Evolutionary conservation across 2,113 vertebrate genomes (phyloP).

Genomic region (Syngnathus scovelli): DNA sequence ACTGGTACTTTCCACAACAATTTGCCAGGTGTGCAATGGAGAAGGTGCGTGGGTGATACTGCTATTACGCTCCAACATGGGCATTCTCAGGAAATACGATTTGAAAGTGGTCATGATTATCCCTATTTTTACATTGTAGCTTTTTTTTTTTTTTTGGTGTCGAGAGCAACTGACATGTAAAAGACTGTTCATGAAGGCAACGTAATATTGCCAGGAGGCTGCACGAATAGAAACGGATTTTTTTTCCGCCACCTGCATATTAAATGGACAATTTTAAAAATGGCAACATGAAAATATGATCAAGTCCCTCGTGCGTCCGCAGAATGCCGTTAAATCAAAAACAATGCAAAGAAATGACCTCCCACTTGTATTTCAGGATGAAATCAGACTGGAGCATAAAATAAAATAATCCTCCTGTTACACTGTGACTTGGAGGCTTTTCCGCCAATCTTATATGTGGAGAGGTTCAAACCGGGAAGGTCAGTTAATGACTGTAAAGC

Average conservation of each 20-base stretch:
- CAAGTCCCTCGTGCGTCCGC: neutral
- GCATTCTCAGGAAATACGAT: neutral
- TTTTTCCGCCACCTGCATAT: neutral
- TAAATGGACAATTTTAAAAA: neutral
- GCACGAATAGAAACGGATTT: neutral
- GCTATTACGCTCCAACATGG: neutral
- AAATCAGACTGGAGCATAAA: constrained; percentile 40
- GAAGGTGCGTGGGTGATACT: neutral
- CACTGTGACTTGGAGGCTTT: constrained; percentile 50
- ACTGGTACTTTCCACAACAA: neutral
- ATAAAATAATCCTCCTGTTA: constrained; percentile 46
- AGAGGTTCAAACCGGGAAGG: constrained; percentile 54
- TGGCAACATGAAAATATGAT: neutral
- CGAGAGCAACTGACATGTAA: neutral
- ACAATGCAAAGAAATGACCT: neutral
- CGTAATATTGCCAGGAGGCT: neutral
- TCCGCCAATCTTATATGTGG: constrained; percentile 54
- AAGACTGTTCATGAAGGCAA: neutral
- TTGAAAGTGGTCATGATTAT: neutral
- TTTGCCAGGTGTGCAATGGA: neutral
- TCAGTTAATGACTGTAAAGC: constrained; percentile 57
- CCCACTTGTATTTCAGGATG: constrained; percentile 37
- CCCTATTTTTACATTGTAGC: neutral
- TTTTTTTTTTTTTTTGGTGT: neutral
- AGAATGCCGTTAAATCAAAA: neutral